Evolutionary conservation across 2,797 vertebrate species (phyloP).

Genomic region (Ataeniobius toweri): DNA sequence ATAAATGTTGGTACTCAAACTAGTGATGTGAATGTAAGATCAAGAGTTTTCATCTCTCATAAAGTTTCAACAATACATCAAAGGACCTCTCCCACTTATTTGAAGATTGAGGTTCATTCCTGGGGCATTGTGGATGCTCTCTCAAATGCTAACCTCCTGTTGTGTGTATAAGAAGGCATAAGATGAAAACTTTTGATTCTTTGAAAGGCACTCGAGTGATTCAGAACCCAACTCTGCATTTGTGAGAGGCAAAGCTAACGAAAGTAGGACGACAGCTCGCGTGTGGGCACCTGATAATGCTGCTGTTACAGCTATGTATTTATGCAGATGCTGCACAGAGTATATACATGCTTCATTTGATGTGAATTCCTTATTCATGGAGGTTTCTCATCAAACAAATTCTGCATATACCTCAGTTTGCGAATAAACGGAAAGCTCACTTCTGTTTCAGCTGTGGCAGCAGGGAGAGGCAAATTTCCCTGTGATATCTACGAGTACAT

Average conservation of each 20-base stretch:
- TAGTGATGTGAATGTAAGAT: slow-evolving; percentile 26
- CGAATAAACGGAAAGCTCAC: neutral
- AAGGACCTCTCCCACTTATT: slow-evolving; percentile 19
- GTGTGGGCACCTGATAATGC: slow-evolving; percentile 19
- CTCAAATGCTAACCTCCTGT: slow-evolving; percentile 32
- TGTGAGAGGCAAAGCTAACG: slow-evolving; percentile 24
- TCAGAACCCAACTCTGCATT: slow-evolving; percentile 24
- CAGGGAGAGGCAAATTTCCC: slow-evolving; percentile 1
- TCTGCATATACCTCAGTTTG: slow-evolving; percentile 5
- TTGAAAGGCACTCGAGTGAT: slow-evolving; percentile 29
- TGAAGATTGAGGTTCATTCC: slow-evolving; percentile 23
- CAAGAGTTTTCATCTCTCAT: slow-evolving; percentile 21
- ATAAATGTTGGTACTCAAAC: neutral
- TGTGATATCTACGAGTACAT: slow-evolving; percentile 30
- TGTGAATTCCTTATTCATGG: slow-evolving; percentile 53
- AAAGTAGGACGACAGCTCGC: slow-evolving; percentile 34
- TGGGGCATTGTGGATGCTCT: slow-evolving; percentile 13
- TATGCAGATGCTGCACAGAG: slow-evolving; percentile 28
- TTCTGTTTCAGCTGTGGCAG: slow-evolving; percentile 14
- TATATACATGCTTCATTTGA: slow-evolving; percentile 31
- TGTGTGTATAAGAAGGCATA: slow-evolving; percentile 23
- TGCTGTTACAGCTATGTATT: slow-evolving; percentile 35
- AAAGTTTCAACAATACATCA: slow-evolving; percentile 13
- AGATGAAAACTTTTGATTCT: slow-evolving; percentile 26
- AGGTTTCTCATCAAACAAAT: slow-evolving; percentile 26